Conservation (phyloP, 1,140 invertebrate species). For the Semibalanus balanoides region DNA sequence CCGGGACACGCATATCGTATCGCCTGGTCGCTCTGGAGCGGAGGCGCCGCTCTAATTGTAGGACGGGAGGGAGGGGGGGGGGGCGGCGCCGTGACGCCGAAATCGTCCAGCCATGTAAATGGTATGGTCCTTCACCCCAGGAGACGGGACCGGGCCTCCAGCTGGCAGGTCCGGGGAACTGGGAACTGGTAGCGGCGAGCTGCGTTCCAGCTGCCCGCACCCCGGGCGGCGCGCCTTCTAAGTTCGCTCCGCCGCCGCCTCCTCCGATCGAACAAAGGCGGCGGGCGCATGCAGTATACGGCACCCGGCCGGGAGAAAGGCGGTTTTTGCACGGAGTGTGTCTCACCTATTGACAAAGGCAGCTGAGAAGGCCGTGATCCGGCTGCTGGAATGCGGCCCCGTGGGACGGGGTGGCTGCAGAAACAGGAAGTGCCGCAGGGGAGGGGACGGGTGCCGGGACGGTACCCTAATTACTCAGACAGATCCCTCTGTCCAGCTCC, state of each 20-base stretch:
- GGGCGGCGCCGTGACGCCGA: not conserved
- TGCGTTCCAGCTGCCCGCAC: no score
- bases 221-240: no score
- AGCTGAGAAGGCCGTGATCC: not conserved
- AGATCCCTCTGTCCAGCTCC: no score
- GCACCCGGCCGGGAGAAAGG: not conserved
- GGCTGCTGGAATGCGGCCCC: not conserved
- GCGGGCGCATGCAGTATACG: no score
- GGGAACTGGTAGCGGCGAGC: no score
- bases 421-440: not conserved
- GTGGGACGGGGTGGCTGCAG: no score
- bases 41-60: not conserved
- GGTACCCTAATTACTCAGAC: not conserved
- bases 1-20: not conserved
- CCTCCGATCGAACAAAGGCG: not conserved
- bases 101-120: not conserved
- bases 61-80: not conserved
- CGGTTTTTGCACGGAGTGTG: not conserved
- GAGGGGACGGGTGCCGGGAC: not conserved
- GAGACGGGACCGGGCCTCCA: no score
- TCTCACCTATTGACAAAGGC: not conserved
- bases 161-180: no score
- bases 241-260: not conserved
- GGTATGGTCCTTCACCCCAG: not conserved
- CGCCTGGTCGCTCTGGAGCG: no score